phyloP scores from a whole-genome alignment of 37 sponge, comb jelly and placozoan species.

The Aphrocallistes beatrix region DNA sequence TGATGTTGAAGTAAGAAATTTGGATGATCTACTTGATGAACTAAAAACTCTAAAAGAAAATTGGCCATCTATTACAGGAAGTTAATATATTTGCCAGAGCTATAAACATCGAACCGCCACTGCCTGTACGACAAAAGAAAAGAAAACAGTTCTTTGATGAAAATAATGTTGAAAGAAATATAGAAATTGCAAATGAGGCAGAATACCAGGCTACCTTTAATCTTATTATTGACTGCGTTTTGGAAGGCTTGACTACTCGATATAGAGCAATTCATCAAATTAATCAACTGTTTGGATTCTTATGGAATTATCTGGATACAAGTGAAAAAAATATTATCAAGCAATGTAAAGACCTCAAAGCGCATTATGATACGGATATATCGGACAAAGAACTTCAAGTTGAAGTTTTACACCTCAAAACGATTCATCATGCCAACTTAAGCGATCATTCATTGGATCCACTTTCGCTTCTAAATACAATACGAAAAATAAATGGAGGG shows the following conservation, averaged over 20 bases:
- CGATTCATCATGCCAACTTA: slow-evolving; percentile 1
- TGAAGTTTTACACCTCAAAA: slow-evolving; percentile 19
- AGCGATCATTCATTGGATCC: slow-evolving; percentile 20
- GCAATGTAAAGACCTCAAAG: background rate
- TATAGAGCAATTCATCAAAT: slow-evolving; percentile 18
- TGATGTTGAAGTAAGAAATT: slow-evolving; percentile 8
- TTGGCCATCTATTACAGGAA: slow-evolving; percentile 7
- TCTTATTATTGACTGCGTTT: slow-evolving; percentile 13
- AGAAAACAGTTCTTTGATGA: slow-evolving; percentile 16
- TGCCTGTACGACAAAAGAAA: slow-evolving; percentile 6
- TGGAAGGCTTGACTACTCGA: slow-evolving; percentile 19
- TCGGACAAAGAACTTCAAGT: slow-evolving; percentile 16
- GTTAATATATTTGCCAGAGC: background rate
- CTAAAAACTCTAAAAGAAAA: slow-evolving; percentile 18
- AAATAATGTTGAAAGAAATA: slow-evolving; percentile 4
- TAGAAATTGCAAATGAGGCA: slow-evolving; percentile 7
- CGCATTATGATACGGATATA: background rate
- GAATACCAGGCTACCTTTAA: slow-evolving; percentile 7
- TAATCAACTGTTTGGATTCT: slow-evolving; percentile 12
- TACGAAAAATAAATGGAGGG: background rate
- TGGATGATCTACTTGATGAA: slow-evolving; percentile 17
- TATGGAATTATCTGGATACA: slow-evolving; percentile 12
- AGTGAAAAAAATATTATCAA: slow-evolving; percentile 12
- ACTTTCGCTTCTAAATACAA: slow-evolving; percentile 4
- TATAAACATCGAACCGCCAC: slow-evolving; percentile 6